phyloP scores from a whole-genome alignment of 1,140 invertebrate genomes.

The Drosophila simulans region DNA sequence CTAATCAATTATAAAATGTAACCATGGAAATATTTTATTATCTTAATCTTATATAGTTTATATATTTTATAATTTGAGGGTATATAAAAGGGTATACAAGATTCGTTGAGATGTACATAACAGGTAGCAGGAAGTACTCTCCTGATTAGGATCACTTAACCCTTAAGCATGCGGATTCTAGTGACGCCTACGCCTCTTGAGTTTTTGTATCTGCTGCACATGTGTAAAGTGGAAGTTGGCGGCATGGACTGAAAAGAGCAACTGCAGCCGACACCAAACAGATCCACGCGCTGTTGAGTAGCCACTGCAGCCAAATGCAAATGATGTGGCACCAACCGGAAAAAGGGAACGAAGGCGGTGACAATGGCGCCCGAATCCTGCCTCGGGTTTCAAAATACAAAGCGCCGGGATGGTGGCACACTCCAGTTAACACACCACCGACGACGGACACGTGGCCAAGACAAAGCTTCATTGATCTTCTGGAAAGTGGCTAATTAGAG shows the following conservation, averaged over 20 bases:
- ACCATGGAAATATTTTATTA: no score
- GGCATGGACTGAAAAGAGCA: neutral
- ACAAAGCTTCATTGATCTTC: conserved; percentile 19
- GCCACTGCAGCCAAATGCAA: neutral
- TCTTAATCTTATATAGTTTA: no score
- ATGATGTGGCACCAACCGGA: neutral
- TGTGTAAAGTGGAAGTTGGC: no score
- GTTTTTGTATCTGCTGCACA: no score
- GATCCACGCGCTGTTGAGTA: neutral
- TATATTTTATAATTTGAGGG: no score
- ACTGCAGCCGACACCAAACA: neutral
- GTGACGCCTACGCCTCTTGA: no score
- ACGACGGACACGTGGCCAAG: conserved; percentile 25
- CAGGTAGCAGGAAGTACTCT: no score
- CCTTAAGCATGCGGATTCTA: no score
- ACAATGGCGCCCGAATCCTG: neutral
- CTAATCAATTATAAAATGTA: no score
- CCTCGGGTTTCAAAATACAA: neutral
- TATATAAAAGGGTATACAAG: no score
- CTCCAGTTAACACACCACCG: conserved; percentile 22
- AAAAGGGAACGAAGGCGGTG: neutral
- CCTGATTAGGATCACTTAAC: no score
- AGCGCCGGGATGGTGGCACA: conserved; percentile 3
- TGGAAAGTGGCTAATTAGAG: conserved; percentile 32
- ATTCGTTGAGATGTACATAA: no score